A percentile compares a stretch with the other conserved stretches of the same genome.
Evolutionary conservation across 2,113 vertebrate species (phyloP).

Genomic region (Leptocoma aspasia): DNA sequence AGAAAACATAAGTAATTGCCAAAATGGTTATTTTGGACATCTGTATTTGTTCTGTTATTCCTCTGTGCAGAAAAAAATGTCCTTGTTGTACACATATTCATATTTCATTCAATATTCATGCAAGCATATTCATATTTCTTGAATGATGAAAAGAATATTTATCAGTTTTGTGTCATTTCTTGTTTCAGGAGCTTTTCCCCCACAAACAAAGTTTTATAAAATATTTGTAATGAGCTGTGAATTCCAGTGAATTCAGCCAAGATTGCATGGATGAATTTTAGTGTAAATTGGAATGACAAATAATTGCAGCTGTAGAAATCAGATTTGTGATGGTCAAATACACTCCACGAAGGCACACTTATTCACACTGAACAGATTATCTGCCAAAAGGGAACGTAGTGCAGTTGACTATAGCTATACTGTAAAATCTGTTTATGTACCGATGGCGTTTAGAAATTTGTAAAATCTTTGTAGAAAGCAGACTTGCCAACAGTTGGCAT

Average conservation of each 20-base stretch:
- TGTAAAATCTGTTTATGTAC: neutral
- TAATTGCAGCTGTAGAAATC: neutral
- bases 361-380: neutral
- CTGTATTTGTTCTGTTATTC: neutral
- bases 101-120: too few relatives aligned
- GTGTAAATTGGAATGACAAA: neutral
- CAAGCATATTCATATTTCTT: too few relatives aligned
- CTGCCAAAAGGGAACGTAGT: neutral
- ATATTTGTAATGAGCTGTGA: neutral
- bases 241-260: neutral
- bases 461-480: neutral
- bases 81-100: neutral
- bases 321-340: neutral
- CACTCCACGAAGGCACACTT: neutral
- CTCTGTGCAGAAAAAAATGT: neutral
- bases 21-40: neutral
- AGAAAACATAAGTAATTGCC: neutral
- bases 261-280: neutral
- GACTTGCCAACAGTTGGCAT: neutral
- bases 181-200: neutral
- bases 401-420: neutral
- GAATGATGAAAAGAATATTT: neutral
- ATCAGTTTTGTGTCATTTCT: neutral
- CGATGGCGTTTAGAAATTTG: rapidly evolving
- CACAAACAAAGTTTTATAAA: neutral